Evolutionary conservation across 2,888 invertebrate genomes (phyloP), one percentile per base, ranked within the genome.

Genomic region (Cistogaster globosa): DNA sequence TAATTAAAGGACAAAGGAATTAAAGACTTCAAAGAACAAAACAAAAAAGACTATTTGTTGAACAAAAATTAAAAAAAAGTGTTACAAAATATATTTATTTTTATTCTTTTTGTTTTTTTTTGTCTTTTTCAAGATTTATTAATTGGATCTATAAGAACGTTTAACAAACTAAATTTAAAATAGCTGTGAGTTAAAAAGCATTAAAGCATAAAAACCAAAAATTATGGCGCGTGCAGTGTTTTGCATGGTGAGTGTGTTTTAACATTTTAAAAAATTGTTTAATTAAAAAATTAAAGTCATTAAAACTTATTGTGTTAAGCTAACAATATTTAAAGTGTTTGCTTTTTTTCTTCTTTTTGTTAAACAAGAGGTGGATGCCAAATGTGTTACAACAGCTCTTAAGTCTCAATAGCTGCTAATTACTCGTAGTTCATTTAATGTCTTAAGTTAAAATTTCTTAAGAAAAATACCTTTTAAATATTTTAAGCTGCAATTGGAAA

Each of bases 151-250:
- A 80, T 82, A 42, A 83, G 86, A 88, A 89, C 88, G 86, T 88
- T 86, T 87, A 88, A 86, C 75, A 86, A 71, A 85, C 86, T 76
- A 81, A 81, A 86, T 89, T 89, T 88, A 89, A 89, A 76, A 89
- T 89, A 88, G 88, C 90, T 90, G 91, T 86, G 83, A 86, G 87
- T 90, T 89, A 20, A 67, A 38, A 65, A 22, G 51, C 69, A 69
- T 57, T 18, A 60, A 53, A 48, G 18, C 48, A n/a, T 45, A 8
- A 32, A 88, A 32, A 32, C 2, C 32, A 5, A 5, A 5, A 88
- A 89, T 88, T 88, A 92, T 92, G 92, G 89, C 91, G 91, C 92
- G 92, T 92, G 92, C 92, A 90, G 90, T 89, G 89, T 87, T 91
- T 87, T 92, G 92, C 92, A 92, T 92, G 92, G 92, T 92, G 90